Evolutionary conservation across 2,888 invertebrate species (phyloP), one percentile per base, ranked within the genome.

Genomic region (Hypolimnas misippus): DNA sequence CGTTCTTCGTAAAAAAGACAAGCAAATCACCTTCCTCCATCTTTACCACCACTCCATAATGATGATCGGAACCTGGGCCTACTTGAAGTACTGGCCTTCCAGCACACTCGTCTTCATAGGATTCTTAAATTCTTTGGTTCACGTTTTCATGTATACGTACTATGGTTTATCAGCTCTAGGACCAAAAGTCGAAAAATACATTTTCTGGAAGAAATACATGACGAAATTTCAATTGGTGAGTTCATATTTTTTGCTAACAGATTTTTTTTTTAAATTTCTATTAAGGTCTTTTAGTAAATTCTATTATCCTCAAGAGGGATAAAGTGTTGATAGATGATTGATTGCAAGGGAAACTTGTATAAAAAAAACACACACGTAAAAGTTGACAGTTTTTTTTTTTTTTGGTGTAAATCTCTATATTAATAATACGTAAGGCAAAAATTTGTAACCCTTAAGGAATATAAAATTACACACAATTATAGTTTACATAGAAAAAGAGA

Each of bases 161-260:
- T 97, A 97, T 73, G 93, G 96, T 42, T 82, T 97, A 77, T 93
- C 97, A 0, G 96, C 96, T 0, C 84, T 96, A 65, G 97, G 97
- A 12, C 96, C 96, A 0, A 81, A 93, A 25, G 94, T 95, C 68
- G 94, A 94, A 64, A 95, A 95, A 76, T 96, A 95, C 80, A 86
- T 97, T 51, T 96, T 96, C 94, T 97, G 97, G 97, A 97, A 97
- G 82, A 96, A 95, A 72, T 95, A 97, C 78, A 95, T 97, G 89
- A 97, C 97, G 0, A 93, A 93, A 65, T 93, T 97, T 73, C 97
- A 97, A 83, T 85, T 97, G 93, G 96, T 96, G 81, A 92, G 89
- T 59, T 12, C n/a, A 8, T 40, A n/a, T 29, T 17, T 10, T n/a
- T n/a, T n/a, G n/a, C n/a, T n/a, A n/a, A n/a, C n/a, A n/a, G 6